phyloP scores from a whole-genome alignment of 2,888 invertebrate genomes.

The Drosophila prostipennis region DNA sequence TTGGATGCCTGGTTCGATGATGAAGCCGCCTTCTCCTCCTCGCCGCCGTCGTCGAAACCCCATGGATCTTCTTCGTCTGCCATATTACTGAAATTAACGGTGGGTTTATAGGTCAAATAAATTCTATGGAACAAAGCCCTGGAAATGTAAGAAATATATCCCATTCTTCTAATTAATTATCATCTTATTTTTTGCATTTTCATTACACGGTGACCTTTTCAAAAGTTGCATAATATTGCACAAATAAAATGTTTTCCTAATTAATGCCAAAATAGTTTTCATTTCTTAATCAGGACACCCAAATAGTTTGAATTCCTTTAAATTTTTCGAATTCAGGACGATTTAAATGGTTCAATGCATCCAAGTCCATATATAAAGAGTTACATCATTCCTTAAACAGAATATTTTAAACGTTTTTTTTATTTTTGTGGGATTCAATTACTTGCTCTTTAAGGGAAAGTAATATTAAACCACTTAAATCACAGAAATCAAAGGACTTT shows the following conservation, averaged over 20 bases:
- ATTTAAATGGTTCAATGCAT: conserved; percentile 1
- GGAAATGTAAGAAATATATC: too few relatives aligned
- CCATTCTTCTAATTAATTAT: too few relatives aligned
- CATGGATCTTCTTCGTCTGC: conserved; percentile 86
- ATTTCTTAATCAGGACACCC: background rate
- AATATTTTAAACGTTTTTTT: background rate
- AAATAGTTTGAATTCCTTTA: background rate
- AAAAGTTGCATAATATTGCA: background rate
- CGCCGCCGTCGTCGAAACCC: conserved; percentile 85
- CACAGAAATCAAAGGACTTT: background rate
- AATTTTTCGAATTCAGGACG: conserved; percentile 3
- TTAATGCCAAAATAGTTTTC: background rate
- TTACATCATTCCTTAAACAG: background rate
- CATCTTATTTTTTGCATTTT: too few relatives aligned
- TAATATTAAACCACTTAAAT: background rate
- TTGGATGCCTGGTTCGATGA: conserved; percentile 57
- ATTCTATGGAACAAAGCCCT: too few relatives aligned
- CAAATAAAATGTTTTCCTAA: background rate
- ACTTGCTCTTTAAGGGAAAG: background rate
- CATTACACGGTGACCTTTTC: background rate
- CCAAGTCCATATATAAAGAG: background rate
- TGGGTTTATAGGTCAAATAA: too few relatives aligned
- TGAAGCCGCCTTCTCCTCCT: conserved; percentile 53
- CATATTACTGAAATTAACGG: conserved; percentile 65
- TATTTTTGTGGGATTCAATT: background rate